Evolutionary conservation across 2,888 invertebrate genomes (phyloP).

Genomic region (Drosophila greeni): DNA sequence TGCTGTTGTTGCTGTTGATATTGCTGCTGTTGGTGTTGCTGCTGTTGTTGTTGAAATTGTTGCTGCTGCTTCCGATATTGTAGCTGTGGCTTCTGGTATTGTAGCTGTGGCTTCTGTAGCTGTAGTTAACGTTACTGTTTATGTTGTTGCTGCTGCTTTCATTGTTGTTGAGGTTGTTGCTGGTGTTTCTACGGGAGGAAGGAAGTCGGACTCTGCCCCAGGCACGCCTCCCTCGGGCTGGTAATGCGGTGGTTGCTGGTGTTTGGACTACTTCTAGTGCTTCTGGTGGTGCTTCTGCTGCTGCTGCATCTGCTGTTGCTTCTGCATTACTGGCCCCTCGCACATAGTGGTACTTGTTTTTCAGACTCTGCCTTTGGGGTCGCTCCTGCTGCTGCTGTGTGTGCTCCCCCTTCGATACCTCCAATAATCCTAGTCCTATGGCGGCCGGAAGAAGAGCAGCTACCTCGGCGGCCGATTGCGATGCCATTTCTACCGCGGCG

Average conservation of each 20-base stretch:
- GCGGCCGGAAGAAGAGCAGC: conserved; percentile 43
- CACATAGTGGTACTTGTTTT: conserved; percentile 50
- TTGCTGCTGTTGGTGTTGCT: neutral
- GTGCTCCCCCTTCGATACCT: neutral
- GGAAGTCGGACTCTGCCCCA: neutral
- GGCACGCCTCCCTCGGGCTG: neutral
- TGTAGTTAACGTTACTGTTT: neutral
- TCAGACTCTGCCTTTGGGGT: conserved; percentile 7
- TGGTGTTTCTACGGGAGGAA: neutral
- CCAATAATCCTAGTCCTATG: neutral
- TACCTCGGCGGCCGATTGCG: conserved; percentile 43
- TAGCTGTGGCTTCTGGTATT: neutral
- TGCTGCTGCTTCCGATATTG: neutral
- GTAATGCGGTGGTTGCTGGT: neutral
- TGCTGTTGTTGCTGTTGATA: neutral
- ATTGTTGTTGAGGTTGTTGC: neutral
- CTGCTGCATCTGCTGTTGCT: no score
- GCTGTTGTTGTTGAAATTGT: neutral
- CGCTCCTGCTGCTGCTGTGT: conserved; percentile 14
- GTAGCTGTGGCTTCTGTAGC: no score
- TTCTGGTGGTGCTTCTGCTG: no score
- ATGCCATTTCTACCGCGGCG: conserved; percentile 77
- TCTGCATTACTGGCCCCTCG: conserved; percentile 16
- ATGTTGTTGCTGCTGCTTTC: neutral
- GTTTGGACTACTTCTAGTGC: neutral